Base-by-base conservation (phyloP, 2,888 invertebrate genomes). In the Nomada flava region DNA sequence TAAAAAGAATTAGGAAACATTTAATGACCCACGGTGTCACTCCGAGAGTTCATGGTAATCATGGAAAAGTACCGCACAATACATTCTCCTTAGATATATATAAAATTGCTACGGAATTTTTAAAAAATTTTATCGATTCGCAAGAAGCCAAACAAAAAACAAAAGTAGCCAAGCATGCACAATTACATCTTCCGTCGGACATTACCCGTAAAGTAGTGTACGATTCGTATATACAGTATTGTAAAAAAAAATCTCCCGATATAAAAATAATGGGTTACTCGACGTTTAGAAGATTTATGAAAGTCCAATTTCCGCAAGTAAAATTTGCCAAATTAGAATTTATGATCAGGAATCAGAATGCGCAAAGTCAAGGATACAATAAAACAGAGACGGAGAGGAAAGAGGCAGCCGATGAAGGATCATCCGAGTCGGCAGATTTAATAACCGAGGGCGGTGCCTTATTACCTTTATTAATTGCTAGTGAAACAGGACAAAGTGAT, bases 181-280 rank as follows among this genome's bases (percentile, higher is more conserved):
- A 94, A 0, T 92, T 95, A 13, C 95, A 95, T 89, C 89, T 95
- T 57, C 95, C 95, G 0, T 93, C 95, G 87, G 95, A 95, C 86
- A 94, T 95, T 29, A 95, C 95, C 0, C 91, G 97, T 81, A 97
- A 97, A 93, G 96, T 96, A 90, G 94, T 97, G 53, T 97, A 97
- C 88, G 96, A 97, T 89, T 96, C 96, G 59, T 97, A 97, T 91
- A 96, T 96, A 90, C 96, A 96, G 88, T 96, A 96, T 91, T 96
- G 96, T 82, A 96, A 96, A 91, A 95, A 96, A 84, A 93, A 96
- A 70, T 96, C 96, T 89, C 96, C 96, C 0, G 95, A 96, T 72
- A 95, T 96, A 18, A 97, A 97, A 93, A 94, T 96, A 20, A 97
- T 97, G 97, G 97, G 97, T 0, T 97, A 97, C 90, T 96, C 97